Conservation (phyloP, 2,113 vertebrate genomes). For the Dipodomys spectabilis region DNA sequence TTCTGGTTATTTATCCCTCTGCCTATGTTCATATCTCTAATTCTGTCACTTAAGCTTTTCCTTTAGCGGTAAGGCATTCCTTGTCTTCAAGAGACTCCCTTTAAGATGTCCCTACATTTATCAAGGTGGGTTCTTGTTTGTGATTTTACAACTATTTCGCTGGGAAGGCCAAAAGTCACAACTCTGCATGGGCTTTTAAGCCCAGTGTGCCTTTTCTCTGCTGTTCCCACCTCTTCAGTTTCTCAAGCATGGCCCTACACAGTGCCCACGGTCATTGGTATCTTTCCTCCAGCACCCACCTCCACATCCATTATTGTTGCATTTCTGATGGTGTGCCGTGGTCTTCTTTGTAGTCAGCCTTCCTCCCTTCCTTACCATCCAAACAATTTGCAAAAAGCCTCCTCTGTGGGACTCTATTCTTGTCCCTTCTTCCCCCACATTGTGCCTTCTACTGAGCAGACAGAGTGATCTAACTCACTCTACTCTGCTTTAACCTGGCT, state of each 20-base stretch:
- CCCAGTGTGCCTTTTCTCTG: not conserved
- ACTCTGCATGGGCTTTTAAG: not conserved
- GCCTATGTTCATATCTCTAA: not conserved
- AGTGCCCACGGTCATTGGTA: not conserved
- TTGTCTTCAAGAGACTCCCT: not conserved
- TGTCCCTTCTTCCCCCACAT: not conserved
- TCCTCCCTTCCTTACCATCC: not conserved
- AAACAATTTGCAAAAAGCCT: not conserved
- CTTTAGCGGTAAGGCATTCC: not conserved
- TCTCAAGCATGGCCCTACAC: not conserved
- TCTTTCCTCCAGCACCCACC: not conserved
- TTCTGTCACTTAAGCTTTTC: not conserved
- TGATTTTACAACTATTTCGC: not conserved
- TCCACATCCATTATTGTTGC: not conserved
- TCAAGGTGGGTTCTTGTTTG: not conserved
- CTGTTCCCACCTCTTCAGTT: not conserved
- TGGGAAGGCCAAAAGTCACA: not conserved
- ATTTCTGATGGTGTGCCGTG: not conserved
- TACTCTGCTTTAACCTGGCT: constrained; percentile 2
- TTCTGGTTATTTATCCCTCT: not conserved
- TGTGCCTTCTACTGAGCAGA: not conserved
- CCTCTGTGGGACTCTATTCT: no score
- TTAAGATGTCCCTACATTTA: not conserved
- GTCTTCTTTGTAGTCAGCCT: not conserved
- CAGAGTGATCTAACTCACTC: not conserved